A percentile compares a stretch with the other conserved stretches of the same genome.
phyloP scores from a whole-genome alignment of 1,140 invertebrate species.

The Ips typographus region DNA sequence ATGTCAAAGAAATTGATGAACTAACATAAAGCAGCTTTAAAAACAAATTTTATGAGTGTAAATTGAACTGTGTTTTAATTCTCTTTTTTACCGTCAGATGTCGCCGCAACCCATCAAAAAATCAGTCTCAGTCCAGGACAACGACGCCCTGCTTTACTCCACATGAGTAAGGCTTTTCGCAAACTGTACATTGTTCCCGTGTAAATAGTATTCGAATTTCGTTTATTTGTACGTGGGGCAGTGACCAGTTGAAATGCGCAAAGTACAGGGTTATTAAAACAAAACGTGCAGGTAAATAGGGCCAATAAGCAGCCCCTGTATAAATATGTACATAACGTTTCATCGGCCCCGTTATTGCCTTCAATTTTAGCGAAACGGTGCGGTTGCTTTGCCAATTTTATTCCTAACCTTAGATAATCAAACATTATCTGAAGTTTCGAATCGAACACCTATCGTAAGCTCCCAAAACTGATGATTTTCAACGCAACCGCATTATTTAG shows the following conservation, averaged over 20 bases:
- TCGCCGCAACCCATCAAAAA: slow-evolving; percentile 34
- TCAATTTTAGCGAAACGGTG: neutral
- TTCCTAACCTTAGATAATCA: too few relatives aligned
- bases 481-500: too few relatives aligned
- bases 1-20: neutral
- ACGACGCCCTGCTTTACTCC: slow-evolving; percentile 3
- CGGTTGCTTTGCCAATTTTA: too few relatives aligned
- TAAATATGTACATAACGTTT: neutral
- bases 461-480: too few relatives aligned
- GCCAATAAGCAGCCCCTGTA: neutral
- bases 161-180: slow-evolving; percentile 11
- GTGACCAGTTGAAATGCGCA: neutral
- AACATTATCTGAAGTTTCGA: too few relatives aligned
- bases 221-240: neutral
- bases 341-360: neutral
- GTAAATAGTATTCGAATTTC: slow-evolving; percentile 22
- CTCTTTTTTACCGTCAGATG: slow-evolving; percentile 22
- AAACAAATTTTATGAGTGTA: slow-evolving; percentile 5
- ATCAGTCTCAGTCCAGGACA: slow-evolving; percentile 9
- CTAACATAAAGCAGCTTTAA: neutral
- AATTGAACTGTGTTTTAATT: slow-evolving; percentile 5
- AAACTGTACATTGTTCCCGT: slow-evolving; percentile 28
- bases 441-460: too few relatives aligned
- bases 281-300: neutral
- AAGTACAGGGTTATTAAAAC: neutral